phyloP scores from a whole-genome alignment of 2,797 vertebrate genomes.

The Tadarida brasiliensis region DNA sequence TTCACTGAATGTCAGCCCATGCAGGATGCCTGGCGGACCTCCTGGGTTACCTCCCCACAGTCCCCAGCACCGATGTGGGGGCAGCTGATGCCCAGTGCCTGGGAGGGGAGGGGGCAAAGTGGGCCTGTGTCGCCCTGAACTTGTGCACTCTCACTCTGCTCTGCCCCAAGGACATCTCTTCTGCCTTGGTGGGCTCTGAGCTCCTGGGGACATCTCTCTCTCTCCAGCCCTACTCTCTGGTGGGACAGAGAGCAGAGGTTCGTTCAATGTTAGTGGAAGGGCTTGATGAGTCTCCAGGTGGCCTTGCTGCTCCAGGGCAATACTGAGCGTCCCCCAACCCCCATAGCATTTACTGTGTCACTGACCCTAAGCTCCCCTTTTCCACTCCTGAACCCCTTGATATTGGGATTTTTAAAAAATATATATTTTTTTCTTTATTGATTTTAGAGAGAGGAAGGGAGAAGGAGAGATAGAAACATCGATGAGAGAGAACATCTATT shows the following conservation, averaged over 20 bases:
- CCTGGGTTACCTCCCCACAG: not conserved
- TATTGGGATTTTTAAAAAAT: too few species aligned
- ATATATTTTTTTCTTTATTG: too few species aligned
- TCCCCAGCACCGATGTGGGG: not conserved
- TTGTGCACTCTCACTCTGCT: not conserved
- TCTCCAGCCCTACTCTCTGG: not conserved
- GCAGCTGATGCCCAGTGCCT: not conserved
- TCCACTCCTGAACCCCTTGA: not conserved
- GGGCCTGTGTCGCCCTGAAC: not conserved
- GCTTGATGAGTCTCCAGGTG: not conserved
- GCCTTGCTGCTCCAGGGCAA: not conserved
- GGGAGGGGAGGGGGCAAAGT: rapidly evolving
- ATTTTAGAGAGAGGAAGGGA: too few species aligned
- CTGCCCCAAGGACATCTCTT: rapidly evolving
- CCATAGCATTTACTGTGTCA: not conserved
- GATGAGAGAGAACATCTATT: too few species aligned
- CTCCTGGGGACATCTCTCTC: not conserved
- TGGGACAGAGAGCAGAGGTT: not conserved
- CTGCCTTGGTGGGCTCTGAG: not conserved
- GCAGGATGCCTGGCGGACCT: not conserved
- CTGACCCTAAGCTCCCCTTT: not conserved
- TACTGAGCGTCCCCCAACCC: rapidly evolving
- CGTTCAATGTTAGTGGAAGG: rapidly evolving
- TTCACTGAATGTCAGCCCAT: not conserved
- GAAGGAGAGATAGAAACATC: too few species aligned